Evolutionary conservation across 1,140 invertebrate species (phyloP).

Genomic region (Leguminivora glycinivorella): DNA sequence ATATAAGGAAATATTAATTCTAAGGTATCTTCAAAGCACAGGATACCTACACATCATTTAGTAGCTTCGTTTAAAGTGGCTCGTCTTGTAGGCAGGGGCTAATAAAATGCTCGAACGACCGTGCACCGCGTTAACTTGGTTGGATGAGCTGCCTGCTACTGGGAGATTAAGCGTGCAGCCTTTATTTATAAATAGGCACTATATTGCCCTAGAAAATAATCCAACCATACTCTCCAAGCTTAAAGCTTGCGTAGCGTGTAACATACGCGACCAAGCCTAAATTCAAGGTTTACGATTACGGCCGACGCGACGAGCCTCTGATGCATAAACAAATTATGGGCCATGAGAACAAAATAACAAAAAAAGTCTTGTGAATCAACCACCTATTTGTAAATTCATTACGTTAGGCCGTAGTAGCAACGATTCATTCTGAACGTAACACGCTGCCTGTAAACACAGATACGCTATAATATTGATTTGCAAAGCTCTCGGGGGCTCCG

Average conservation of each 20-base stretch:
- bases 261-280: constrained; percentile 60
- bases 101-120: constrained; percentile 47
- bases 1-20: background rate
- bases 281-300: constrained; percentile 29
- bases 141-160: constrained; percentile 35
- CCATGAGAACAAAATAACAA: background rate
- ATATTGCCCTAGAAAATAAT: constrained; percentile 72
- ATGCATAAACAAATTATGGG: background rate
- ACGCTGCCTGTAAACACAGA: constrained; percentile 34
- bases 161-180: constrained; percentile 66
- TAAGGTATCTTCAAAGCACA: background rate
- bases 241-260: constrained; percentile 61
- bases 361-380: background rate
- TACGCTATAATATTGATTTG: constrained; percentile 50
- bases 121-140: constrained; percentile 39
- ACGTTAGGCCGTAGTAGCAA: background rate
- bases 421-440: constrained; percentile 19
- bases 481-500: constrained; percentile 35
- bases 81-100: background rate
- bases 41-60: background rate
- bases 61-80: constrained; percentile 1
- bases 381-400: background rate
- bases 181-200: constrained; percentile 71
- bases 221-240: constrained; percentile 64
- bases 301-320: background rate